Evolutionary conservation across 2,888 invertebrate genomes (phyloP), one percentile per base, ranked within the genome.

Genomic region (Zonitis immaculata): DNA sequence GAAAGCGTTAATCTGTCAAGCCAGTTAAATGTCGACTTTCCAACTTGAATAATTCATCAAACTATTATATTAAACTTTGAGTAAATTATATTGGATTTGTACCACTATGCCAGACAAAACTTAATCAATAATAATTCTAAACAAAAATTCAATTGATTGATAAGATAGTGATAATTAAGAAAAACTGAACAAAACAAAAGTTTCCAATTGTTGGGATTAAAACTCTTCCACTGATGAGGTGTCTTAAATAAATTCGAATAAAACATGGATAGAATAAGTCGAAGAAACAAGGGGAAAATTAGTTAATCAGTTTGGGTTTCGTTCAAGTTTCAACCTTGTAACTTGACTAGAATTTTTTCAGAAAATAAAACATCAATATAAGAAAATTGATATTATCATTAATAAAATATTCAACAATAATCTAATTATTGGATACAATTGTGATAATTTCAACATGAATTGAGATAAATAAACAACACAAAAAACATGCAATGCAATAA

Each of bases 1-100:
- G 49, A 49, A 57, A 52, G 56, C 60, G 49, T 50, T 62, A 61
- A 63, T 63, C 57, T 52, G 60, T 57, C 57, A 58, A 53, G 58
- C 49, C 54, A 52, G 55, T 59, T 58, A 60, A n/a, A 60, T 57
- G 56, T 56, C 56, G 56, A 59, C 56, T 44, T 45, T 20, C 42
- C 28, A 32, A 32, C 30, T 28, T 46, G 51, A 46, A 56, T 52
- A 52, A 56, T 56, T 56, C 49, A 56, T 56, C 50, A 56, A 56
- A 50, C 52, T 52, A 55, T 48, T 42, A 32, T 35, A 44, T 35
- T 22, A 55, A 47, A n/a, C n/a, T 47, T 54, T 47, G 8, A 14
- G 47, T 18, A 12, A 42, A 49, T 53, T 48, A 52, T 25, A n/a
- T 26, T 11, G 14, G 18, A 14, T 49, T 49, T 43, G 35, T 30